phyloP scores from a whole-genome alignment of 2,888 invertebrate genomes.

The Ennomos fuscantarius region DNA sequence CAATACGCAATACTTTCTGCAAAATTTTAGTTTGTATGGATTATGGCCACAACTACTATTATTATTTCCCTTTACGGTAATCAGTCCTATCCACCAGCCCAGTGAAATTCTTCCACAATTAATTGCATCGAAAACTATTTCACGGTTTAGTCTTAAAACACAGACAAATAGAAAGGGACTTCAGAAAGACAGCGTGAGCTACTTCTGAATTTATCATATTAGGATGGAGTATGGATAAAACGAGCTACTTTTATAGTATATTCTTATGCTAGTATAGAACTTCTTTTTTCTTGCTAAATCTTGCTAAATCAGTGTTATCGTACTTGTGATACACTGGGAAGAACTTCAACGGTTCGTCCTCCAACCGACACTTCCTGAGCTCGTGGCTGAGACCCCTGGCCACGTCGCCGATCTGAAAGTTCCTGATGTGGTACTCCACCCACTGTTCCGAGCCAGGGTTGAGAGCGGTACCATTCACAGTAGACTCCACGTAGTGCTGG shows the following conservation, averaged over 20 bases:
- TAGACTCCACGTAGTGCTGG: constrained; percentile 56
- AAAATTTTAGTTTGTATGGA: background rate
- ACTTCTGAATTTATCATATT: too few species aligned
- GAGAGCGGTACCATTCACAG: constrained; percentile 63
- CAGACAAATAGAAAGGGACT: too few species aligned
- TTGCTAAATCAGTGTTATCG: background rate
- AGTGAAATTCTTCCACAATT: too few species aligned
- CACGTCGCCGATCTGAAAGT: constrained; percentile 46
- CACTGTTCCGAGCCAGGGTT: constrained; percentile 62
- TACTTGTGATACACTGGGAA: constrained; percentile 61
- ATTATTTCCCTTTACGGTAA: too few species aligned
- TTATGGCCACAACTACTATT: too few species aligned
- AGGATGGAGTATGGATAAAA: background rate
- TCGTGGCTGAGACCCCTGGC: constrained; percentile 46
- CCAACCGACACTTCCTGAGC: constrained; percentile 54
- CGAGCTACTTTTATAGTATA: too few species aligned
- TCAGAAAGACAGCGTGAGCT: too few species aligned
- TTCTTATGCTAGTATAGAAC: too few species aligned
- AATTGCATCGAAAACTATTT: too few species aligned
- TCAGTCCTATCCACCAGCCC: too few species aligned
- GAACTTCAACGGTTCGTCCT: constrained; percentile 46
- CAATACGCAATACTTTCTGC: constrained; percentile 60
- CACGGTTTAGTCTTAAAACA: too few species aligned
- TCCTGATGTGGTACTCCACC: constrained; percentile 45
- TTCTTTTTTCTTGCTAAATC: too few species aligned